Evolutionary conservation across 1,140 invertebrate genomes (phyloP).

Genomic region (Tenebrio molitor): DNA sequence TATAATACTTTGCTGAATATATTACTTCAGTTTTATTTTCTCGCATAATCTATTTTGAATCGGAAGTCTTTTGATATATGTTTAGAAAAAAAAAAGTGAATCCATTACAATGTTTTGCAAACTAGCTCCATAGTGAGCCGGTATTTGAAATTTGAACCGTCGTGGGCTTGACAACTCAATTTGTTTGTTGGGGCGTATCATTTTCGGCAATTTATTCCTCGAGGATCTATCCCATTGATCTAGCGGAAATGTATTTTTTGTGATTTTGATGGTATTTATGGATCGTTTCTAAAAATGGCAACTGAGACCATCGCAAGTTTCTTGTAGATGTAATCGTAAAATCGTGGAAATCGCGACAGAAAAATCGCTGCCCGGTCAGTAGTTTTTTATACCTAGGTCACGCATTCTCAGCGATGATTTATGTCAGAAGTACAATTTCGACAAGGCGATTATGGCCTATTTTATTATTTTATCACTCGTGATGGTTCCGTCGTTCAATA

Average conservation of each 20-base stretch:
- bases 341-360: background rate
- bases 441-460: background rate
- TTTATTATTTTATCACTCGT: background rate
- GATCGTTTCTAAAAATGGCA: conserved; percentile 7
- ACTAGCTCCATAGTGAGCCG: background rate
- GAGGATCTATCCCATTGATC: background rate
- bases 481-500: background rate
- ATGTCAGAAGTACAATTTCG: background rate
- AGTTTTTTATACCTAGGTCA: background rate
- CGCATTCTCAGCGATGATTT: background rate
- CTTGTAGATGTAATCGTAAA: background rate
- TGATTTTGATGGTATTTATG: conserved; percentile 4
- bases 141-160: conserved; percentile 19
- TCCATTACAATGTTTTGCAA: conserved; percentile 34
- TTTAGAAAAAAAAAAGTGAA: conserved; percentile 22
- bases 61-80: conserved; percentile 35
- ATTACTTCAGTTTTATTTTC: conserved; percentile 38
- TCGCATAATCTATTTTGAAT: conserved; percentile 40
- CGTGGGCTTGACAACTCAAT: conserved; percentile 27
- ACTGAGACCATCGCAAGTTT: background rate
- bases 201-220: conserved; percentile 6
- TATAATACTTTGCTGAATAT: conserved; percentile 30
- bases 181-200: conserved; percentile 31
- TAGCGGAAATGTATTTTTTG: conserved; percentile 3
- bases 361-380: background rate